Conservation (phyloP, 2,797 vertebrate species). For the Dermochelys coriacea region DNA sequence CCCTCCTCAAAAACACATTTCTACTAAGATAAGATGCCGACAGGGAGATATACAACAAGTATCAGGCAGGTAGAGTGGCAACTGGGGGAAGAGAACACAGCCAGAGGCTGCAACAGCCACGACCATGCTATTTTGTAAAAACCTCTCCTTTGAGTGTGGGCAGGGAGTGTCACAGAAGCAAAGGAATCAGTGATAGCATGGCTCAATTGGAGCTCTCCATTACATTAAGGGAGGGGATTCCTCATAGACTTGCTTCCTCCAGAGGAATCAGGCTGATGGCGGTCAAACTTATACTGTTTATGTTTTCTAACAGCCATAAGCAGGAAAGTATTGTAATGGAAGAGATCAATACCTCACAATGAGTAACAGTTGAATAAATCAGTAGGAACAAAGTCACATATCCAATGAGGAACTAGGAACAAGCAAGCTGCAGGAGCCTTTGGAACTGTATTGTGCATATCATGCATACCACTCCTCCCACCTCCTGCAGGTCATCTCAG, state of each 20-base stretch:
- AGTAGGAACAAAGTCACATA: not conserved
- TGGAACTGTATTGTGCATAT: not conserved
- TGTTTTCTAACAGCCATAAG: not conserved
- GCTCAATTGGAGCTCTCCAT: not conserved
- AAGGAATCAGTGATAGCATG: not conserved
- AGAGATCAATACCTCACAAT: not conserved
- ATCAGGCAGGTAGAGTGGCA: too few relatives aligned
- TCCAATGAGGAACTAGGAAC: not conserved
- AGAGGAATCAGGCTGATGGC: not conserved
- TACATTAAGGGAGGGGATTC: not conserved
- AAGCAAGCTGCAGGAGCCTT: not conserved
- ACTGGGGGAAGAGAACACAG: too few relatives aligned
- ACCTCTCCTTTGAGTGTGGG: too few relatives aligned
- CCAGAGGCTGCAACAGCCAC: too few relatives aligned
- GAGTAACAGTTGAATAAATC: not conserved
- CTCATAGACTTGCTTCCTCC: not conserved
- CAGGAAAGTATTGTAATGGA: not conserved
- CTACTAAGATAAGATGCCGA: too few relatives aligned
- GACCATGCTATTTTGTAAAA: too few relatives aligned
- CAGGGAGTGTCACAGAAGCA: not conserved
- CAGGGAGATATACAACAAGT: too few relatives aligned
- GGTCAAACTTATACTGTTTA: not conserved
- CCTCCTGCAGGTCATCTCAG: fast-evolving
- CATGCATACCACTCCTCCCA: not conserved
- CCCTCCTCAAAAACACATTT: too few relatives aligned